Base-by-base conservation (phyloP, 2,888 invertebrate genomes). In the Epinotia brunnichana region DNA sequence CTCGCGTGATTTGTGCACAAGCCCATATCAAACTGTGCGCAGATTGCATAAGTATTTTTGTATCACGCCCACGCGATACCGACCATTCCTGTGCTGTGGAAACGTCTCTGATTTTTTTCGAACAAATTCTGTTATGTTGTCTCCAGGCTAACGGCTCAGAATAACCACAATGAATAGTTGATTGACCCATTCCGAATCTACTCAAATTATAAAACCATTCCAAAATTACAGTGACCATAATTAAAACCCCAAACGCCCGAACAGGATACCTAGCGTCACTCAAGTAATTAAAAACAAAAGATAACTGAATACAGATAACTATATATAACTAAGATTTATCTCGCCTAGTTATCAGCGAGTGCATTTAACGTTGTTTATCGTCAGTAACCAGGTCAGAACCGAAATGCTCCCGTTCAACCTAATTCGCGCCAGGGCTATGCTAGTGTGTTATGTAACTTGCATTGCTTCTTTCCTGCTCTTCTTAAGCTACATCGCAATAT, bases 321-420 rank as follows among this genome's bases (percentile, higher is more conserved):
- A 61, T 39, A 61, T 67, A 63, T 62, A 62, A 56, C 24, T 24
- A 69, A 69, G 63, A 73, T 69, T 68, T 73, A 73, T 73, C 73
- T 73, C 73, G 13, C 3, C 9, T 56, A 62, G 68, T 73, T 73
- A 73, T 73, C 73, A 73, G 72, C 72, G 61, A 68, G 35, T 73
- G 73, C 73, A 73, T 73, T 63, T 54, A 69, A 54, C 48, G 60
- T 44, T 63, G 62, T 57, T 73, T 73, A 69, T 69, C 56, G 57
- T 9, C 62, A 54, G 66, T 63, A 73, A 73, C 69, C 73, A 73
- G 73, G 73, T 73, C 73, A 73, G 62, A 41, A 24, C 69, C 69
- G 69, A 73, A 73, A 69, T 53, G 73, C 57, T 73, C 62, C 72
- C 61, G 51, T 51, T 62, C 29, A 68, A 67, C 67, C 67, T 48